Conservation (phyloP, 2,113 vertebrate species). For the Heteronetta atricapilla region DNA sequence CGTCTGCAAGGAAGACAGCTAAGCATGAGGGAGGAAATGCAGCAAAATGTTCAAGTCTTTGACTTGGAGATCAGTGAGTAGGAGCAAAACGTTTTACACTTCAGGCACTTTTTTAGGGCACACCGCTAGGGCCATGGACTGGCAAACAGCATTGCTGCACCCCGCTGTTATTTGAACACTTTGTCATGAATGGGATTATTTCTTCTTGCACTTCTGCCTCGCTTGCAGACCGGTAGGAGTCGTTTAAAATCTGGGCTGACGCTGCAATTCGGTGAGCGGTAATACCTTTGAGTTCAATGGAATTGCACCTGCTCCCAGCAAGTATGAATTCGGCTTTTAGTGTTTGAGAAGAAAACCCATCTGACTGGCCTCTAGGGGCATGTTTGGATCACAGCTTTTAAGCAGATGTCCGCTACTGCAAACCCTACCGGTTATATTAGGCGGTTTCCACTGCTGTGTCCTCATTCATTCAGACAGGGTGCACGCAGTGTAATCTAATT, state of each 20-base stretch:
- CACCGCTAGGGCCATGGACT: background rate
- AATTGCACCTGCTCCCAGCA: background rate
- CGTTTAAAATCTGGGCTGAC: background rate
- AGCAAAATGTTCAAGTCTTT: background rate
- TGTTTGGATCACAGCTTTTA: constrained; percentile 10
- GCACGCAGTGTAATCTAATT: constrained; percentile 23
- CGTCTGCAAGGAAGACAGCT: background rate
- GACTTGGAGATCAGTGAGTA: background rate
- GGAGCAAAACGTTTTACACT: background rate
- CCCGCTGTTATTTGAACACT: background rate
- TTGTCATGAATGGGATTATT: background rate
- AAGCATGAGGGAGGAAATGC: background rate
- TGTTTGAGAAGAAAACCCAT: background rate
- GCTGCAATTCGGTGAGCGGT: background rate
- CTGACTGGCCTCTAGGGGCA: constrained; percentile 39
- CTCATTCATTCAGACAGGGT: constrained; percentile 20
- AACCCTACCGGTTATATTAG: background rate
- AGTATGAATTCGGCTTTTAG: background rate
- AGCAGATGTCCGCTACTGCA: constrained; percentile 13
- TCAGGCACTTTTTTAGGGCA: background rate
- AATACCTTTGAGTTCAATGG: background rate
- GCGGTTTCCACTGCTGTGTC: background rate
- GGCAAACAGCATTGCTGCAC: background rate
- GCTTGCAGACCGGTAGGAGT: background rate
- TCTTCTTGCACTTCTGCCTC: background rate